Percentiles rank a stretch among this genome's conserved stretches.
phyloP scores from a whole-genome alignment of 2,888 invertebrate species.

The Polylopha cassiicola region DNA sequence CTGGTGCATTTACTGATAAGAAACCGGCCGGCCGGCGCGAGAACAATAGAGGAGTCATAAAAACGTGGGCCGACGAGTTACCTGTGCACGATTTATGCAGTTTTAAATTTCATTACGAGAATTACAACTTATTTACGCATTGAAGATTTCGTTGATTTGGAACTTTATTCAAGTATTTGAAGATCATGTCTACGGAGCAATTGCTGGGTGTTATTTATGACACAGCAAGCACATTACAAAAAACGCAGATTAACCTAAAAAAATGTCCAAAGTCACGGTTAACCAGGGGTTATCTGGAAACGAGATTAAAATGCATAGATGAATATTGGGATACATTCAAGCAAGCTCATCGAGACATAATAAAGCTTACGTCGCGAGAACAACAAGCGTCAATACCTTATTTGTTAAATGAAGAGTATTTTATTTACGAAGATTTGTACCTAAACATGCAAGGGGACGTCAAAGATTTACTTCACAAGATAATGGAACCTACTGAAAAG shows the following conservation, averaged over 20 bases:
- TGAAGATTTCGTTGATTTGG: no score
- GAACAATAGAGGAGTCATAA: no score
- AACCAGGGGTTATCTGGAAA: not conserved
- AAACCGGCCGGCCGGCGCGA: no score
- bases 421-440: conserved; percentile 5
- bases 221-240: conserved; percentile 5
- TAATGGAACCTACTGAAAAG: not conserved
- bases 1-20: no score
- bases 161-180: no score
- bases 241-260: conserved; percentile 2
- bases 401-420: conserved; percentile 10
- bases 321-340: conserved; percentile 7
- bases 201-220: no score
- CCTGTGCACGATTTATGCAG: no score
- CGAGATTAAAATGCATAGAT: not conserved
- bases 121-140: no score
- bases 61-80: no score
- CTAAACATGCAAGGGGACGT: conserved; percentile 8
- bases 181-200: no score
- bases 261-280: not conserved
- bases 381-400: not conserved
- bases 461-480: not conserved
- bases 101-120: no score
- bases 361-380: conserved; percentile 1
- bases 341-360: not conserved